Base-by-base conservation (phyloP, 2,888 invertebrate genomes). In the Reticulitermes lucifugus region DNA sequence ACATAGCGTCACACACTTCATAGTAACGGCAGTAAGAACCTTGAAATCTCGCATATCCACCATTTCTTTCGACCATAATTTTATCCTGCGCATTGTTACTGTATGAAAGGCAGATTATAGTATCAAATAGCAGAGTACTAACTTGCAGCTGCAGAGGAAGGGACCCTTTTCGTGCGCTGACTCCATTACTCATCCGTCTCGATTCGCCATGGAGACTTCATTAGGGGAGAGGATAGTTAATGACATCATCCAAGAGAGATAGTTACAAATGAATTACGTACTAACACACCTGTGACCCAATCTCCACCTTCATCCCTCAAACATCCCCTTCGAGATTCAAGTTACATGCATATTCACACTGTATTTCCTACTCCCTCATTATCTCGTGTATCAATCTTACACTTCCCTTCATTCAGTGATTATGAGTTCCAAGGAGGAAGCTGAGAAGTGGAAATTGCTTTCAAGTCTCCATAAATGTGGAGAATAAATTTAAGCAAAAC, bases 201-300 rank as follows among this genome's bases (percentile, higher is more conserved):
- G 65, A 65, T 25, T 60, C 65, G 25, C 65, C 65, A 25, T 25
- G 65, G 65, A 65, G 65, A 65, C 65, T 65, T 65, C 65, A 65
- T 65, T 65, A 65, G n/a, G 1, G 25, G 25, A 65, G 65, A 65
- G 65, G 65, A n/a, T 65, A 65, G n/a, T 65, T 65, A 65, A 65
- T 65, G 65, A 65, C 65, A 65, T 65, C 65, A 65, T 65, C n/a
- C 65, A 9, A n/a, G 65, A 12, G 65, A 65, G 65, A 65, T n/a
- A 6, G 65, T 65, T 65, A 65, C 65, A 65, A 65, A 65, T 73
- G 73, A 73, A 73, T 73, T 73, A 73, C 73, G 73, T 41, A 41
- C 73, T 73, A 21, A 41, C 73, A 73, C 73, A 73, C 73, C 73
- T 73, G 73, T 73, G 73, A 73, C 29, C 73, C 73, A 73, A 41